These are phyloP conservation scores for Uloborus plumipes DNA, from an alignment of 2,888 invertebrate genomes.

Conservation along the genomic window DNA sequence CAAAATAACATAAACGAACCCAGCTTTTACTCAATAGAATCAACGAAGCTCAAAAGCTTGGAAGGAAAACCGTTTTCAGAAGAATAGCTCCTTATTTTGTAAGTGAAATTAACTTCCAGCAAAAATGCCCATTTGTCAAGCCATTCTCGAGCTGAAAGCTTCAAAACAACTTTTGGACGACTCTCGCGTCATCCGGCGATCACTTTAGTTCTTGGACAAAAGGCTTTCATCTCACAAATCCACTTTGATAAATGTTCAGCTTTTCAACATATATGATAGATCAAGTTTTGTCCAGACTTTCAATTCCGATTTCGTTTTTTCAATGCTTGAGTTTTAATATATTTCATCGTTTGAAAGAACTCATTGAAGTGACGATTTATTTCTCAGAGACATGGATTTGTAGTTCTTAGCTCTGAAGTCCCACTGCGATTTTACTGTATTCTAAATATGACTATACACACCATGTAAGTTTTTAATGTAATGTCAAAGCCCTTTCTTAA, in stretches of 20 bases:
- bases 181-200: conserved; percentile 5
- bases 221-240: conserved; percentile 17
- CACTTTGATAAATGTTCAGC: conserved; percentile 31
- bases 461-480: too few species aligned
- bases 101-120: conserved; percentile 24
- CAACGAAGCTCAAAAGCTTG: too few species aligned
- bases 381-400: too few species aligned
- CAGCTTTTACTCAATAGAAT: too few species aligned
- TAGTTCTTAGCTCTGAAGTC: too few species aligned
- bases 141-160: background rate
- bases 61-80: too few species aligned
- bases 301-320: conserved; percentile 2
- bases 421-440: too few species aligned
- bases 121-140: conserved; percentile 27
- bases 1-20: too few species aligned
- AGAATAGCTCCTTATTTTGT: conserved; percentile 16
- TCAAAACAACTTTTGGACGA: conserved; percentile 4
- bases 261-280: conserved; percentile 1
- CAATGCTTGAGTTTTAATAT: conserved; percentile 11
- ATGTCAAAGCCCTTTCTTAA: too few species aligned
- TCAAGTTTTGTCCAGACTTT: conserved; percentile 1
- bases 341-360: background rate
- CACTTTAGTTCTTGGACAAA: conserved; percentile 33
- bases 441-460: too few species aligned
- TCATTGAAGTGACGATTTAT: conserved; percentile 2